Conservation (phyloP, 2,888 invertebrate species). For the Cacoxenus indagator region DNA sequence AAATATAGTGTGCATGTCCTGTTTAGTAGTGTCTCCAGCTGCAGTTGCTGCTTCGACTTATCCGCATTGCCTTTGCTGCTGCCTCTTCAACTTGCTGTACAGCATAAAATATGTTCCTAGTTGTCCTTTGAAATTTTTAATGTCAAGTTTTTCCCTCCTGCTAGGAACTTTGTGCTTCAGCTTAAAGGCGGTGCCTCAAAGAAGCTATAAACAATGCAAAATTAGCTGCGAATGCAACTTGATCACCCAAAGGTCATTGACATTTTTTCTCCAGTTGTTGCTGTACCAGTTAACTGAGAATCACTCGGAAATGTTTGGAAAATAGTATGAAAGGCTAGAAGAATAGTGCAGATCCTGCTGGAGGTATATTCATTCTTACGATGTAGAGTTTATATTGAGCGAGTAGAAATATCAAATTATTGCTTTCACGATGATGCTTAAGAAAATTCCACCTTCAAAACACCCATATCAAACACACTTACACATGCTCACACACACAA, state of each 20-base stretch:
- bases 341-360: too few relatives aligned
- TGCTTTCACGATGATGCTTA: too few relatives aligned
- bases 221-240: background rate
- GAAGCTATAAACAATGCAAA: background rate
- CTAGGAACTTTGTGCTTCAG: background rate
- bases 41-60: background rate
- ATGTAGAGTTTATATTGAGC: too few relatives aligned
- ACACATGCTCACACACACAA: too few relatives aligned
- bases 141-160: background rate
- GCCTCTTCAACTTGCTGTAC: background rate
- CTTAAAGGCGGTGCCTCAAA: background rate
- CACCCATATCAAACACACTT: too few relatives aligned
- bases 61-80: background rate
- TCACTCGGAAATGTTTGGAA: too few relatives aligned
- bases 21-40: background rate
- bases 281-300: too few relatives aligned
- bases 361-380: too few relatives aligned
- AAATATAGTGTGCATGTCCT: background rate
- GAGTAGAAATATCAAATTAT: too few relatives aligned
- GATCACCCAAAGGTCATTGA: too few relatives aligned
- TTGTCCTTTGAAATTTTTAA: constrained; percentile 8
- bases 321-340: too few relatives aligned
- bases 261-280: background rate
- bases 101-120: background rate
- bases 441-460: too few relatives aligned